A percentile compares a stretch with the other conserved stretches of the same genome.
Conservation (phyloP, 2,888 invertebrate species). For the Seira musarum region DNA sequence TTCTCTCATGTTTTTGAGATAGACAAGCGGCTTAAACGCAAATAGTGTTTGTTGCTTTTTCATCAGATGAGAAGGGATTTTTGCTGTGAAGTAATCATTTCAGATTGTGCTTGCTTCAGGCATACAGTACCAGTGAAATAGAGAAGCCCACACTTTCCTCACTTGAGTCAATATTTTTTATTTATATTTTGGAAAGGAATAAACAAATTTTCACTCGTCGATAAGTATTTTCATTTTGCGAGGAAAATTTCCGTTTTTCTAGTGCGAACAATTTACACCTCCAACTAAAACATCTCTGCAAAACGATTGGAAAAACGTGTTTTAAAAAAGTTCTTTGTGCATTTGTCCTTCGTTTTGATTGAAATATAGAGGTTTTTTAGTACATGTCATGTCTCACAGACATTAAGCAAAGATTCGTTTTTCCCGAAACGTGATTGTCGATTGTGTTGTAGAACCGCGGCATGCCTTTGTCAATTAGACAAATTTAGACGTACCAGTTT, state of each 20-base stretch:
- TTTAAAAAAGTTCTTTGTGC: too few species aligned
- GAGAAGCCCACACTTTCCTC: too few species aligned
- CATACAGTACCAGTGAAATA: conserved; percentile 7
- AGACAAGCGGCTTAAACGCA: not conserved
- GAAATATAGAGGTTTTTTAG: too few species aligned
- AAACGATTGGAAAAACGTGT: too few species aligned
- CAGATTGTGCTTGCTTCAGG: conserved; percentile 33
- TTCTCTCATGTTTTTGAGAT: conserved; percentile 5
- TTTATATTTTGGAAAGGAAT: conserved; percentile 1
- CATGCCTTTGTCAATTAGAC: conserved; percentile 21
- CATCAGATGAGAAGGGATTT: not conserved
- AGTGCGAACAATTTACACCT: conserved; percentile 6
- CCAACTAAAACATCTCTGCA: too few species aligned
- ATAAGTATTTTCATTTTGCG: not conserved
- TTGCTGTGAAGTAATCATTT: conserved; percentile 31
- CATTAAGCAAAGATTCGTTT: too few species aligned
- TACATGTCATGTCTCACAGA: too few species aligned
- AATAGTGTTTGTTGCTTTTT: not conserved
- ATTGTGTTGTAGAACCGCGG: not conserved
- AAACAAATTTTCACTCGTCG: conserved; percentile 6
- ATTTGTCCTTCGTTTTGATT: too few species aligned
- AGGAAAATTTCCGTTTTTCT: conserved; percentile 8
- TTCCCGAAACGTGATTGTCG: not conserved
- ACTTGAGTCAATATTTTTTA: not conserved
- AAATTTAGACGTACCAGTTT: conserved; percentile 10